Base-by-base conservation (phyloP, 2,113 vertebrate species). In the Microcebus murinus region DNA sequence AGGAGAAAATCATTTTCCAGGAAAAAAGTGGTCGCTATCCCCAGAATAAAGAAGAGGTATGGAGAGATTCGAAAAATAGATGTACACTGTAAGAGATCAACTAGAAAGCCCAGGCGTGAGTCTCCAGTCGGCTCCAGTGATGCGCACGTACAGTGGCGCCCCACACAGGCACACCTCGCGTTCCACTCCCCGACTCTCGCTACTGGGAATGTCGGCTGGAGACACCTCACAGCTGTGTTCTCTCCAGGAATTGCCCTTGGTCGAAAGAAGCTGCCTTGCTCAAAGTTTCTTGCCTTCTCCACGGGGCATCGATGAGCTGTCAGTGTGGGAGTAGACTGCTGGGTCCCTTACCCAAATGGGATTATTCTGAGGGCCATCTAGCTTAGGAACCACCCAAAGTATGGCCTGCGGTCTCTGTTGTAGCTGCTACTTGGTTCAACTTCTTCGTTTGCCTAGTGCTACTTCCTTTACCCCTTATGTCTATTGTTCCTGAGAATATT, bases 121-220 rank as follows among this genome's bases (percentile, higher is more conserved):
- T n/a, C 45, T 5, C 34, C 27, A 50, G 20, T 88, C 63, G 73
- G 65, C 8, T 36, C 31, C 15, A 61, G 48, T 34, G 36, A 25
- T 9, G 21, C 21, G 4, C 2, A 12, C 21, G 5, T 3, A 12
- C 1, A 1, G 52, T 31, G n/a, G 20, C 3, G 1, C 2, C 55
- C 15, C 34, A 1, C 20, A 52, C 2, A 68, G 45, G 3, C 31
- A 48, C 14, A 18, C 61, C 34, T 68, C 36, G 25, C 25, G 17
- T 55, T 74, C 34, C 34, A 50, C 59, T 20, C 29, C 21, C 65
- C 39, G 31, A 13, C 81, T 50, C 36, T 20, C 81, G 2, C 15
- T n/a, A 1, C 10, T 81, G 81, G 25, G 34, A 12, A 21, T 34
- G 89, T 18, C 34, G 25, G 11, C 73, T 36, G 34, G 7, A 27